These are phyloP conservation scores for Momotus momota DNA, from an alignment of 2,797 vertebrate genomes.

Conservation along the genomic window DNA sequence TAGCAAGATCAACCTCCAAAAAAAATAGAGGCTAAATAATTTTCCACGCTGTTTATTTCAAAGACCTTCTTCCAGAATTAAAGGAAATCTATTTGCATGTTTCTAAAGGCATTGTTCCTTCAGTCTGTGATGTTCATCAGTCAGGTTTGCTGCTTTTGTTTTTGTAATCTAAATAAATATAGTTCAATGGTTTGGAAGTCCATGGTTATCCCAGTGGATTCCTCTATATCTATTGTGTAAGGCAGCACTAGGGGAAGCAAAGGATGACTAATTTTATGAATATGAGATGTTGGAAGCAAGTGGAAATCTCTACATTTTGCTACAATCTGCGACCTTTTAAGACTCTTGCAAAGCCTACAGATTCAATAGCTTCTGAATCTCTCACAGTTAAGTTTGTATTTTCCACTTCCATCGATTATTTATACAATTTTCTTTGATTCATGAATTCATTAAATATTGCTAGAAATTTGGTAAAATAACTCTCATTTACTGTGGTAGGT, in stretches of 20 bases:
- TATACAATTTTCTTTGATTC: neutral
- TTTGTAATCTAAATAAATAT: slow-evolving; percentile 67
- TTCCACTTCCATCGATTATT: neutral
- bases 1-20: slow-evolving; percentile 50
- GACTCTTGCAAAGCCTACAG: neutral
- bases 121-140: slow-evolving; percentile 67
- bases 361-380: neutral
- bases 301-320: neutral
- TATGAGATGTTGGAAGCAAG: slow-evolving; percentile 4
- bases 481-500: neutral
- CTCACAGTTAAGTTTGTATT: neutral
- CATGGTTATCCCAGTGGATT: slow-evolving; percentile 28
- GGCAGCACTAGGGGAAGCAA: slow-evolving; percentile 45
- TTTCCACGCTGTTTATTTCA: slow-evolving; percentile 71
- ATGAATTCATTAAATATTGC: neutral
- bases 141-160: slow-evolving; percentile 53
- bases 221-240: slow-evolving; percentile 46
- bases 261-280: slow-evolving; percentile 53
- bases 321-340: neutral
- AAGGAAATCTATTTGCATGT: slow-evolving; percentile 74
- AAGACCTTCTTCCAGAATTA: slow-evolving; percentile 65
- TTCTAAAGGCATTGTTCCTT: slow-evolving; percentile 71
- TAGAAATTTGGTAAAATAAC: neutral
- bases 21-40: slow-evolving; percentile 71
- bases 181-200: slow-evolving; percentile 51